phyloP scores from a whole-genome alignment of 2,888 invertebrate species.

The Homarus gammarus region DNA sequence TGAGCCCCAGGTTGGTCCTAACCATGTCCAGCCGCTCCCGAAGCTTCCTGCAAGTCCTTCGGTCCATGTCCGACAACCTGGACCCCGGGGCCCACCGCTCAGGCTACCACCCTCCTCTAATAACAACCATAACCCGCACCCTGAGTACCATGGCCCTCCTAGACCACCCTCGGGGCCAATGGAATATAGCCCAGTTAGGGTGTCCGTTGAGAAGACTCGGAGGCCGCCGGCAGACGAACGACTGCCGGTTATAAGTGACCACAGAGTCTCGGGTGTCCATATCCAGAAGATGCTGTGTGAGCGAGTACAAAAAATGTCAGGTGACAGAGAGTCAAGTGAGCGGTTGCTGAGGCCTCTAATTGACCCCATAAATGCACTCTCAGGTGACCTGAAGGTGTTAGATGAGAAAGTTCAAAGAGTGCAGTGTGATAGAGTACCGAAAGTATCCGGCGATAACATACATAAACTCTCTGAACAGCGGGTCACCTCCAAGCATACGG shows the following conservation, averaged over 20 bases:
- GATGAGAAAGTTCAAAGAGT: slow-evolving; percentile 1
- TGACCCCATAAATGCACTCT: not conserved
- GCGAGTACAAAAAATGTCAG: not conserved
- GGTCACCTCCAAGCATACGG: not conserved
- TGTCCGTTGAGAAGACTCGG: slow-evolving; percentile 1
- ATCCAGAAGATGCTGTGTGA: not conserved
- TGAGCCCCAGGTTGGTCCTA: slow-evolving; percentile 13
- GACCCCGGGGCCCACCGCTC: slow-evolving; percentile 25
- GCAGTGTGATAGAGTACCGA: slow-evolving; percentile 11
- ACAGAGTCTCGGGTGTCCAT: not conserved
- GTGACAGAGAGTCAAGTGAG: not conserved
- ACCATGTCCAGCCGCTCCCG: slow-evolving; percentile 50
- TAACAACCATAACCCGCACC: slow-evolving; percentile 4
- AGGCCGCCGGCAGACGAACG: slow-evolving; percentile 11
- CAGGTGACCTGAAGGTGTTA: not conserved
- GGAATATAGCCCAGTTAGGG: slow-evolving; percentile 11
- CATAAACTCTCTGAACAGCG: not conserved
- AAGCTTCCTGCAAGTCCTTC: slow-evolving; percentile 27
- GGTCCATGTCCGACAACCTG: slow-evolving; percentile 18
- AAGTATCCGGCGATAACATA: not conserved
- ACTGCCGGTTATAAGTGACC: not conserved
- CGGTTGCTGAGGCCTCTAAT: not conserved
- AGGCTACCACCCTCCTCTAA: slow-evolving; percentile 1
- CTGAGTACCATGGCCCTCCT: slow-evolving; percentile 26
- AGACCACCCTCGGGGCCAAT: slow-evolving; percentile 35